phyloP scores from a whole-genome alignment of 2,113 vertebrate genomes.

The Uropsilus gracilis region DNA sequence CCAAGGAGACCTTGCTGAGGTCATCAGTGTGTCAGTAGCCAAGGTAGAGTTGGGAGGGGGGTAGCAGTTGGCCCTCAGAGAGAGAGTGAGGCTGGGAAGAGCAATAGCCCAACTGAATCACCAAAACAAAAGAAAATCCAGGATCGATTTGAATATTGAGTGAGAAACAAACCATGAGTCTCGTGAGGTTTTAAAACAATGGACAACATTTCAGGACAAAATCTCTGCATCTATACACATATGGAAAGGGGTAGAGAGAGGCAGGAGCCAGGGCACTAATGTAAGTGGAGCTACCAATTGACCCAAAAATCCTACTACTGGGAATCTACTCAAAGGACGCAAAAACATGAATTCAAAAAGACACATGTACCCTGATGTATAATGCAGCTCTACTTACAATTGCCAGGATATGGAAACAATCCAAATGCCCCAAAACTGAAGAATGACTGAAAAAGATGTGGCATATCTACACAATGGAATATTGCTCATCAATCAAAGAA shows the following conservation, averaged over 20 bases:
- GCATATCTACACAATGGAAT: no score
- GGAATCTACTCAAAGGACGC: no score
- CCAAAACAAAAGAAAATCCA: neutral
- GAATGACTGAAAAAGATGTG: no score
- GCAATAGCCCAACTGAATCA: neutral
- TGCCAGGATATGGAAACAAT: no score
- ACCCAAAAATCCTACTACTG: no score
- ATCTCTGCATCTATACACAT: neutral
- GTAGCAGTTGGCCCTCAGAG: neutral
- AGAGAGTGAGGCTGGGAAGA: neutral
- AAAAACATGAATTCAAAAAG: no score
- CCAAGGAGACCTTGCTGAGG: neutral
- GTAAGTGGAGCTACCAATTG: no score
- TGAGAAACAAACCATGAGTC: neutral
- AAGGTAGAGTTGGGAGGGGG: neutral
- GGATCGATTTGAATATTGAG: neutral
- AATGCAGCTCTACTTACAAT: no score
- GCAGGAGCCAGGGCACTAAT: neutral
- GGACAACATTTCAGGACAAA: neutral
- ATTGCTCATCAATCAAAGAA: no score
- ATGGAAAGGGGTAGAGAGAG: neutral
- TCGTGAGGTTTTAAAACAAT: neutral
- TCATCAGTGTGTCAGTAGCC: neutral
- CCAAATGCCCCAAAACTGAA: no score
- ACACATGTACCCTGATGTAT: no score